These are phyloP conservation scores for Melinaea marsaeus DNA, from an alignment of 2,888 invertebrate species.

Conservation along the genomic window DNA sequence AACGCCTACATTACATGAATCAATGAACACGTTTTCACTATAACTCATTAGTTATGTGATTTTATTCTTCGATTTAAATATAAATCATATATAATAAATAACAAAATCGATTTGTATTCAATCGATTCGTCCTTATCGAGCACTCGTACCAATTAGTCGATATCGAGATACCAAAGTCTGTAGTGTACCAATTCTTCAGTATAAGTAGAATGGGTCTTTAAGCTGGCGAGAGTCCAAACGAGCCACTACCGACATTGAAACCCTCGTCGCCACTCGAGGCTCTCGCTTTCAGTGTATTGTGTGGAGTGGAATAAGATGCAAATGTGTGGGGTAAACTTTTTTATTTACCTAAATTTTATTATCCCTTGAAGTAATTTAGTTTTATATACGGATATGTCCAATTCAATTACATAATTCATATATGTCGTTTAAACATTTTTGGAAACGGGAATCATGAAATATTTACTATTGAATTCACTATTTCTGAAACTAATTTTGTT, in stretches of 20 bases:
- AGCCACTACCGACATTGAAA: slow-evolving; percentile 46
- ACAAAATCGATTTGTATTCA: background rate
- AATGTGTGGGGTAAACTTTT: slow-evolving; percentile 24
- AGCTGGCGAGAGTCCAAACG: slow-evolving; percentile 46
- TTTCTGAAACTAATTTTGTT: no score
- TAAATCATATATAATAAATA: background rate
- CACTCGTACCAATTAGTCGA: slow-evolving; percentile 13
- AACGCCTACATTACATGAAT: slow-evolving; percentile 41
- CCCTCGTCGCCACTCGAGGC: slow-evolving; percentile 38
- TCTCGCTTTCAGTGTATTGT: slow-evolving; percentile 34
- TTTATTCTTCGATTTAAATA: slow-evolving; percentile 1
- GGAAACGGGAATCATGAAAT: no score
- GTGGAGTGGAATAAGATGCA: slow-evolving; percentile 28
- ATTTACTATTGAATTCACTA: no score
- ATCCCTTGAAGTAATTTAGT: slow-evolving; percentile 5
- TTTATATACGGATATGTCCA: background rate
- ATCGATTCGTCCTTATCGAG: slow-evolving; percentile 2
- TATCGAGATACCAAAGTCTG: slow-evolving; percentile 12
- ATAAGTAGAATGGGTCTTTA: slow-evolving; percentile 31
- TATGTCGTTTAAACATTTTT: no score
- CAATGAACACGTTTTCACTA: slow-evolving; percentile 10
- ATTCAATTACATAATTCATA: no score
- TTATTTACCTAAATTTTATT: slow-evolving; percentile 15
- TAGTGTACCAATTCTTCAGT: slow-evolving; percentile 22
- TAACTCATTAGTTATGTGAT: slow-evolving; percentile 7